phyloP scores from a whole-genome alignment of 2,113 vertebrate genomes.

The Ammospiza caudacuta region DNA sequence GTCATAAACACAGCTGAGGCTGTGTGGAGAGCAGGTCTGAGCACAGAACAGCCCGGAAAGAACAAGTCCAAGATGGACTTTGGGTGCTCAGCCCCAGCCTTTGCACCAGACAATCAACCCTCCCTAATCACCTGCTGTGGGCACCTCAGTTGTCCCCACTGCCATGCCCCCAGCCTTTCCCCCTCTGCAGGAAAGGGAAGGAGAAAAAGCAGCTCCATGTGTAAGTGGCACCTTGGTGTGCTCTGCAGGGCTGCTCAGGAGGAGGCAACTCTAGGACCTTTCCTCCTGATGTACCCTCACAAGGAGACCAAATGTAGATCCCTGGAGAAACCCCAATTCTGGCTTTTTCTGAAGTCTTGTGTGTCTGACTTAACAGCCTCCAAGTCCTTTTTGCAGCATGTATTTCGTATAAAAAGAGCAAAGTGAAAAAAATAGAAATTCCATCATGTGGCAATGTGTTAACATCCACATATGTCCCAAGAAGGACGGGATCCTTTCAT shows the following conservation, averaged over 20 bases:
- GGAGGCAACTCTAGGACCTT: background rate
- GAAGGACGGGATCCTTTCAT: conserved; percentile 56
- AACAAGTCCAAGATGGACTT: background rate
- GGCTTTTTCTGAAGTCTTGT: background rate
- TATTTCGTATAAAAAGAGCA: conserved; percentile 63
- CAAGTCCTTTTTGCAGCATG: conserved; percentile 8
- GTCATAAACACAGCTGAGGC: background rate
- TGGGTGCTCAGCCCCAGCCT: background rate
- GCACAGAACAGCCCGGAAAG: background rate
- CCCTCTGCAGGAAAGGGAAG: background rate
- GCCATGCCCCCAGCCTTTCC: background rate
- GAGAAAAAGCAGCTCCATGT: background rate
- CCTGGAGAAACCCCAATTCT: background rate
- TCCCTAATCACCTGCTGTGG: background rate
- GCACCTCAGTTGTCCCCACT: background rate
- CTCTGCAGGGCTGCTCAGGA: background rate
- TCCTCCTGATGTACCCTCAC: background rate
- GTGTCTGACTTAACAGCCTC: conserved; percentile 45
- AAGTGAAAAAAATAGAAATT: conserved; percentile 58
- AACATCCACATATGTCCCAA: conserved; percentile 67
- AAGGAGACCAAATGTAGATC: background rate
- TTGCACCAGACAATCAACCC: background rate
- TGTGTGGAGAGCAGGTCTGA: background rate
- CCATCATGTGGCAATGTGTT: conserved; percentile 62
- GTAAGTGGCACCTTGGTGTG: background rate